phyloP scores from a whole-genome alignment of 2,888 invertebrate genomes.

The Amphipoea lucens region DNA sequence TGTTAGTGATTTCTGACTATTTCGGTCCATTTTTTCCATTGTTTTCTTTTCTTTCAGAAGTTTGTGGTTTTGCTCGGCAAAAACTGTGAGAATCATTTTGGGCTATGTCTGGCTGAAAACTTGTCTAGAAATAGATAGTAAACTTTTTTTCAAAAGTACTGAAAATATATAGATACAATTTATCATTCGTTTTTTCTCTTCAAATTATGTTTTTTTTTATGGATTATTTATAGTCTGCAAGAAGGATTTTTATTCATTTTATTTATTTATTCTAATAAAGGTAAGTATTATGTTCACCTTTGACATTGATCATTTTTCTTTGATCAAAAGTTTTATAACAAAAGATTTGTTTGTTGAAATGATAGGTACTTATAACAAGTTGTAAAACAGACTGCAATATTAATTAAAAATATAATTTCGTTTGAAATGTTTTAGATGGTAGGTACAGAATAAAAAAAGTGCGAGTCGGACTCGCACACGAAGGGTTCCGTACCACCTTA shows the following conservation, averaged over 20 bases:
- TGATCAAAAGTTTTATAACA: not conserved
- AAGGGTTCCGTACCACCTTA: too few relatives aligned
- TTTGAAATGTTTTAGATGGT: not conserved
- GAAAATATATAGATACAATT: not conserved
- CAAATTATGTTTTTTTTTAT: not conserved
- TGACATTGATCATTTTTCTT: not conserved
- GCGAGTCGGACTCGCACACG: too few relatives aligned
- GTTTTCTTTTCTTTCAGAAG: slow-evolving; percentile 5
- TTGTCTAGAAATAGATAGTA: not conserved
- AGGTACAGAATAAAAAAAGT: not conserved
- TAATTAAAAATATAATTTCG: not conserved
- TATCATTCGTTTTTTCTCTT: not conserved
- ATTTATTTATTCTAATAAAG: not conserved
- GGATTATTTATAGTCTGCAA: not conserved
- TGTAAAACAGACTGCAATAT: not conserved
- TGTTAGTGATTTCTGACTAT: not conserved
- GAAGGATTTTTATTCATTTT: not conserved
- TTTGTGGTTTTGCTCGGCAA: not conserved
- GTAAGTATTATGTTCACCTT: not conserved
- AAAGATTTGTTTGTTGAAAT: not conserved
- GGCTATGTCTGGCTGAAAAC: not conserved
- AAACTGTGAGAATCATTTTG: too few relatives aligned
- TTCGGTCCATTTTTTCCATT: not conserved
- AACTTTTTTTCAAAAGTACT: not conserved
- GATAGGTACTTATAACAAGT: not conserved